Conservation (phyloP, 2,797 vertebrate genomes). For the Sylvia borin region DNA sequence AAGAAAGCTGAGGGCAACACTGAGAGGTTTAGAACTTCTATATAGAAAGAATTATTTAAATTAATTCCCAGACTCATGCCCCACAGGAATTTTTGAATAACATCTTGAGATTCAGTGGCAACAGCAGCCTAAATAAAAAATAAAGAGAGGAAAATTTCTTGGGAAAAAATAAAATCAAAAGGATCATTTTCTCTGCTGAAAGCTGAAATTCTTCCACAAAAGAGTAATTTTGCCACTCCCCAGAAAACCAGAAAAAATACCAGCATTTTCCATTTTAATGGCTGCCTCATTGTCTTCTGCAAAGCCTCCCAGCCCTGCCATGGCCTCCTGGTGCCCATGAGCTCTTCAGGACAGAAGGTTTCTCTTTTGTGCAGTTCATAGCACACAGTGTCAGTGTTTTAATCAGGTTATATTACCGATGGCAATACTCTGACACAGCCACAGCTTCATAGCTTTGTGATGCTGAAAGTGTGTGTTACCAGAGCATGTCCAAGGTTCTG, state of each 20-base stretch:
- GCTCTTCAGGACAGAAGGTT: neutral
- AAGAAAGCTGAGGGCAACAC: neutral
- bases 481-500: neutral
- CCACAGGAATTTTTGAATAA: neutral
- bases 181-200: neutral
- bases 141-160: neutral
- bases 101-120: neutral
- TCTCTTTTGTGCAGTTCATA: neutral
- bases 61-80: neutral
- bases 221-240: neutral
- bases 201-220: conserved; percentile 9
- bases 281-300: neutral
- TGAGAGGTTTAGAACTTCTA: neutral
- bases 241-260: neutral
- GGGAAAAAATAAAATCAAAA: neutral
- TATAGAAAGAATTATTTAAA: neutral
- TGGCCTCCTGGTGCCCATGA: neutral
- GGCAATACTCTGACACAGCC: neutral
- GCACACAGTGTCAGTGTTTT: neutral
- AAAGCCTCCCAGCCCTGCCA: neutral
- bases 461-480: neutral
- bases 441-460: accelerated
- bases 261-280: neutral
- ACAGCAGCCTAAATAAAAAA: neutral
- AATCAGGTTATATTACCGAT: neutral